These are phyloP conservation scores for Gobionotothen gibberifrons DNA, from an alignment of 2,797 vertebrate species.

Conservation along the genomic window DNA sequence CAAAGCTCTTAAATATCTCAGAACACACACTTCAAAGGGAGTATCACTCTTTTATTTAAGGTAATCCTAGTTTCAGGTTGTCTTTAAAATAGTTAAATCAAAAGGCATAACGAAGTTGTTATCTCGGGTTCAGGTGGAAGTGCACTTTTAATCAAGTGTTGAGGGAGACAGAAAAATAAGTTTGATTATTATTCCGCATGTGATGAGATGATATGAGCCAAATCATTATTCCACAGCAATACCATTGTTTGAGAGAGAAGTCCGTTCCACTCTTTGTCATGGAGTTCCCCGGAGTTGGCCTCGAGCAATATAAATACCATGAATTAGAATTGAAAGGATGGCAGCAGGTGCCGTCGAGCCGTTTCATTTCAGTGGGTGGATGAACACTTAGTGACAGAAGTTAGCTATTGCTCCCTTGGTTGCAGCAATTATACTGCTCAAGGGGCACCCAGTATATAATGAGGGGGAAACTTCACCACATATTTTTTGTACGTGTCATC, in stretches of 20 bases:
- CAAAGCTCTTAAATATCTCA: conserved; percentile 23
- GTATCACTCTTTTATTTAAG: conserved; percentile 25
- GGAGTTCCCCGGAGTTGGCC: conserved; percentile 69
- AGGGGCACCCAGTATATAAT: conserved; percentile 60
- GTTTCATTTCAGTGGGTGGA: conserved; percentile 63
- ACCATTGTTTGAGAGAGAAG: conserved; percentile 61
- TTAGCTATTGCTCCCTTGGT: conserved; percentile 69
- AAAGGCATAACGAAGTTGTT: conserved; percentile 42
- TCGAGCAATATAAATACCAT: conserved; percentile 70
- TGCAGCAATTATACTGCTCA: conserved; percentile 71
- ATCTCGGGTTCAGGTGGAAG: conserved; percentile 48
- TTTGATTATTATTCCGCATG: conserved; percentile 51
- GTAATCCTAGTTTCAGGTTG: conserved; percentile 48
- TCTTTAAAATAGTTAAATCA: conserved; percentile 47
- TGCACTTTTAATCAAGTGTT: conserved; percentile 39
- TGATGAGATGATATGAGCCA: conserved; percentile 44
- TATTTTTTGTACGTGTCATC: conserved; percentile 56
- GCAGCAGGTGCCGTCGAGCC: conserved; percentile 65
- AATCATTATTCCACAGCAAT: conserved; percentile 69
- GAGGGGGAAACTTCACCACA: conserved; percentile 45
- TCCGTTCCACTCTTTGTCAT: conserved; percentile 71
- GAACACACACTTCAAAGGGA: conserved; percentile 33
- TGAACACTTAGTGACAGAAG: conserved; percentile 73
- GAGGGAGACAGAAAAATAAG: neutral
- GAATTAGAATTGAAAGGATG: conserved; percentile 73